Percentiles rank a stretch among this genome's conserved stretches.
These are phyloP conservation scores for Anodontia alba DNA, from an alignment of 2,888 invertebrate species.

Conservation along the genomic window DNA sequence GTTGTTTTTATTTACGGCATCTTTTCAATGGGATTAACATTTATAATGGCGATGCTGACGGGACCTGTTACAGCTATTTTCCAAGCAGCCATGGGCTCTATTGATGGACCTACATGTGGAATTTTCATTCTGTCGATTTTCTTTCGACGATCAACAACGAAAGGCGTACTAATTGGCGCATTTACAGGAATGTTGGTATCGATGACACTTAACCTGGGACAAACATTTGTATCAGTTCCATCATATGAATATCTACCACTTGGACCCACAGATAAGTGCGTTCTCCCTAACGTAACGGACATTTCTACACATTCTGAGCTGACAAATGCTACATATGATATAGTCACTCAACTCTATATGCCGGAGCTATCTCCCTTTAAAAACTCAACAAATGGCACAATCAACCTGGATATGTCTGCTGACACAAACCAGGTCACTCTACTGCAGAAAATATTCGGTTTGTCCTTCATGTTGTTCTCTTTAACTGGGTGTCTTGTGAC, in stretches of 20 bases:
- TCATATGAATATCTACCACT: not conserved
- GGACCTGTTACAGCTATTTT: conserved; percentile 28
- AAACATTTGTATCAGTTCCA: conserved; percentile 21
- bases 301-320: not conserved
- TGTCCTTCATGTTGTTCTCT: conserved; percentile 31
- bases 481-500: conserved; percentile 32
- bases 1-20: conserved; percentile 25
- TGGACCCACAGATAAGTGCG: conserved; percentile 38
- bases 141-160: conserved; percentile 31
- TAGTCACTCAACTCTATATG: not conserved
- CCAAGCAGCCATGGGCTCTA: conserved; percentile 24
- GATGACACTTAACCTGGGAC: conserved; percentile 33
- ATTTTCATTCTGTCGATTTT: conserved; percentile 36
- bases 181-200: conserved; percentile 29
- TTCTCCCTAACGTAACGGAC: not conserved
- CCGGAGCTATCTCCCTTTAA: not conserved
- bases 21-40: conserved; percentile 28
- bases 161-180: conserved; percentile 35
- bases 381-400: not conserved
- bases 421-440: not conserved
- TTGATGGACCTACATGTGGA: conserved; percentile 41
- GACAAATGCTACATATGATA: not conserved
- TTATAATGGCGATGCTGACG: conserved; percentile 27
- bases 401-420: not conserved
- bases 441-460: conserved; percentile 27